Base-by-base conservation (phyloP, 2,113 vertebrate species). In the Columbina picui region DNA sequence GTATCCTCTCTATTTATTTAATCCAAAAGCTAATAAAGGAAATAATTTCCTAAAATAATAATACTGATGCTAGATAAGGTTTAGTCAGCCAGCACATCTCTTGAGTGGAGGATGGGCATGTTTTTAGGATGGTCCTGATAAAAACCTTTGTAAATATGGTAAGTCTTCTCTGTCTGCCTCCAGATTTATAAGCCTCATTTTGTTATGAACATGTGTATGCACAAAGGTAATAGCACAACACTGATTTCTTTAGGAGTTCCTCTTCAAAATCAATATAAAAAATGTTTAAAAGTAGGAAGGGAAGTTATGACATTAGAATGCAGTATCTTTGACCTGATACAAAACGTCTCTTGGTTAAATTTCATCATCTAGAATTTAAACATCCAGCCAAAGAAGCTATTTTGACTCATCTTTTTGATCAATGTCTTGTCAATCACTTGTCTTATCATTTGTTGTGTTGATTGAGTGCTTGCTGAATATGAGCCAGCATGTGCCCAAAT, bases 201-300 rank as follows among this genome's bases (percentile, higher is more conserved):
- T 90, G 80, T 76, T 75, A 82, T 82, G 25, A 89, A 56, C 56
- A 90, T 76, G 78, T 79, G 78, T 88, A 93, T 92, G 85, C 90
- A 84, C 80, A 92, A 95, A 80, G 73, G 73, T 84, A 94, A 91
- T 63, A 87, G 59, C 7, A 34, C 90, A 89, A 93, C 93, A 93
- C 85, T 90, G 82, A 96, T 96, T 93, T 94, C 73, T 96, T 95
- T 84, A 80, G 71, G 76, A 77, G 29, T 34, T 86, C 13, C 52
- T 79, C 75, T 85, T 94, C 34, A 89, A 97, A 95, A 92, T 92
- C 89, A 86, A 84, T 94, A 65, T 64, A 89, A 92, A 78, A 60
- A 87, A 52, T 94, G 85, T 87, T 96, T 95, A 95, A 89, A 96
- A 87, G 87, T 84, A n/a, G 90, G 84, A 89, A 92, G 52, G 49